Evolutionary conservation across 2,797 vertebrate species (phyloP).

Genomic region (Fistularia tabacaria): DNA sequence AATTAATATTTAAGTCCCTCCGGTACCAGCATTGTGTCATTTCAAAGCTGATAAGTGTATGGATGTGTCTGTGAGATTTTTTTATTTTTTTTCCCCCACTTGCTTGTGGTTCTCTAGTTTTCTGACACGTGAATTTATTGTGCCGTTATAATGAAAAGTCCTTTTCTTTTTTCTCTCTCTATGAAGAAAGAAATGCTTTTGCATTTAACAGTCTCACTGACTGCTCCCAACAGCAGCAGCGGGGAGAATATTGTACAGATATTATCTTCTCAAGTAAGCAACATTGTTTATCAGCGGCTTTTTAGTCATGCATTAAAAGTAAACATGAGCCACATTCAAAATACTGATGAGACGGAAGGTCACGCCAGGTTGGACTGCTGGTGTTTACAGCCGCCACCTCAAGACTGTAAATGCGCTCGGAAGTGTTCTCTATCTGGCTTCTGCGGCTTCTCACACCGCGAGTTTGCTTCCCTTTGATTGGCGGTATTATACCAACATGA

Average conservation of each 20-base stretch:
- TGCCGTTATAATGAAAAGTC: slow-evolving; percentile 51
- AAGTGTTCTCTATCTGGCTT: slow-evolving; percentile 2
- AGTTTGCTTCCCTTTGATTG: too few species aligned
- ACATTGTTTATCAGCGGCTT: slow-evolving; percentile 32
- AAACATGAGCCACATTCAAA: slow-evolving; percentile 30
- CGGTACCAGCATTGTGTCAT: slow-evolving; percentile 69
- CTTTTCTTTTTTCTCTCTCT: slow-evolving; percentile 6
- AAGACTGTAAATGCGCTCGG: neutral
- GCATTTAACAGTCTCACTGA: slow-evolving; percentile 19
- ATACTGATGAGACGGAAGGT: slow-evolving; percentile 30
- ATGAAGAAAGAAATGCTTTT: slow-evolving; percentile 25
- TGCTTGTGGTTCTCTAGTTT: slow-evolving; percentile 50
- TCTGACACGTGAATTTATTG: slow-evolving; percentile 60
- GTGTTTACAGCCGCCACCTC: slow-evolving; percentile 23
- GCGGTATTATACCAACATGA: too few species aligned
- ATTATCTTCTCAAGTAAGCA: slow-evolving; percentile 30
- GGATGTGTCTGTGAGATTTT: slow-evolving; percentile 69
- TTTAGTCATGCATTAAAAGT: slow-evolving; percentile 41
- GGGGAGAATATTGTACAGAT: neutral
- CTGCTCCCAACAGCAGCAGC: neutral
- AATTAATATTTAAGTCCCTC: slow-evolving; percentile 77
- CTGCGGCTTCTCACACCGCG: neutral
- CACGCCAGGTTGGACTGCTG: slow-evolving; percentile 19
- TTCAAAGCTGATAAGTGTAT: slow-evolving; percentile 70
- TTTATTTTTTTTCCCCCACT: slow-evolving; percentile 38